Evolutionary conservation across 2,113 vertebrate species (phyloP).

Genomic region (Silurus meridionalis): DNA sequence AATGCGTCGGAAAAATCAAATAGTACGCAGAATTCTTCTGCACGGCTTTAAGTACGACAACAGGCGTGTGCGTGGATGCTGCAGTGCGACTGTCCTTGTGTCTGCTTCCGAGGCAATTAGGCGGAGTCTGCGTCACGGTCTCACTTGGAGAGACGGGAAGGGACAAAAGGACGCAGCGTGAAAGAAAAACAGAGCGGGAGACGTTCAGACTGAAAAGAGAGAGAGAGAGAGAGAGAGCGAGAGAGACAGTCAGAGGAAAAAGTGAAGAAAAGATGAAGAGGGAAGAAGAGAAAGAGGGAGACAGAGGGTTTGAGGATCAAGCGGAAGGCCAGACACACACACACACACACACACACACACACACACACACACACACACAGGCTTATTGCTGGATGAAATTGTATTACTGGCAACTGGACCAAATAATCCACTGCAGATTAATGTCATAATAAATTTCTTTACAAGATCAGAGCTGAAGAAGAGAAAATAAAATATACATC

Average conservation of each 20-base stretch:
- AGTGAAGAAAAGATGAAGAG: neutral
- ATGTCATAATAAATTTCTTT: conserved; percentile 1
- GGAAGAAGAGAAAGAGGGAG: neutral
- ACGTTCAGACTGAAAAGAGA: neutral
- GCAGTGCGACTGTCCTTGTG: conserved; percentile 44
- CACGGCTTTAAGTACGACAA: too few relatives aligned
- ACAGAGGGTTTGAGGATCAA: conserved; percentile 3
- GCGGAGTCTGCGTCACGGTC: conserved; percentile 44
- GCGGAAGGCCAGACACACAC: neutral
- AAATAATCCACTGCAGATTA: neutral
- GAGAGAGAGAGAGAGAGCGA: neutral
- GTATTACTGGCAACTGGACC: neutral
- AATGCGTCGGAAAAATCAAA: too few relatives aligned
- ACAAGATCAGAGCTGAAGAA: neutral
- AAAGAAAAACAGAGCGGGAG: conserved; percentile 28
- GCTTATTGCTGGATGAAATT: neutral
- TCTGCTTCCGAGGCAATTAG: conserved; percentile 38
- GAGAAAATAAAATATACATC: neutral
- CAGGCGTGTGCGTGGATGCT: conserved; percentile 25
- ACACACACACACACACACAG: neutral
- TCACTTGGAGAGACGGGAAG: conserved; percentile 23
- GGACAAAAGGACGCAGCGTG: conserved; percentile 28
- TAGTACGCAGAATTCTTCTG: too few relatives aligned
- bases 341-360: neutral
- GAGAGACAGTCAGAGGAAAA: neutral